Percentiles rank a stretch among this genome's conserved stretches.
Conservation (phyloP, 2,113 vertebrate genomes). For the Colinus virginianus region DNA sequence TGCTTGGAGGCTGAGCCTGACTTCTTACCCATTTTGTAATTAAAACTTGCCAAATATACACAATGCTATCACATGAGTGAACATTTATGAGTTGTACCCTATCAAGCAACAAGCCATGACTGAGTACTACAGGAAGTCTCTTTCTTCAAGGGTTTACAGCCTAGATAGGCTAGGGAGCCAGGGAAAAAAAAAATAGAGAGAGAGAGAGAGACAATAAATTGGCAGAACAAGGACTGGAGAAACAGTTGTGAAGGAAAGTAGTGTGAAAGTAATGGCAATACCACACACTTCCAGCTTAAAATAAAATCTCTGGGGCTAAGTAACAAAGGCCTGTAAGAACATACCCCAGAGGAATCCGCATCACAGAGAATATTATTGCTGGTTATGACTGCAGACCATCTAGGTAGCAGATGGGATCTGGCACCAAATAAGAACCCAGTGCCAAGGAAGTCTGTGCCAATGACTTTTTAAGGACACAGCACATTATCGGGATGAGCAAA, state of each 20-base stretch:
- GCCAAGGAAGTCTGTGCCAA: conserved; percentile 24
- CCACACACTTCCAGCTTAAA: background rate
- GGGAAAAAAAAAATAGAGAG: background rate
- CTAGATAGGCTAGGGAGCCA: background rate
- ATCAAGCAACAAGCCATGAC: background rate
- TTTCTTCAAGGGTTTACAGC: background rate
- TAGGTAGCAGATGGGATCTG: background rate
- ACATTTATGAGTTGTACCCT: background rate
- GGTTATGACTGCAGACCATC: background rate
- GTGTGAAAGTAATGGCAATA: background rate
- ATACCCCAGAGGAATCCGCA: background rate
- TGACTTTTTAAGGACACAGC: conserved; percentile 45
- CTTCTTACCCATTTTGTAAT: background rate
- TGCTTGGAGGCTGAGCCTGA: conserved; percentile 1
- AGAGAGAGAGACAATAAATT: background rate
- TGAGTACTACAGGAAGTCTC: background rate
- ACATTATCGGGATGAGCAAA: conserved; percentile 23
- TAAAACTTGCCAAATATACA: background rate
- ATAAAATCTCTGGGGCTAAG: background rate
- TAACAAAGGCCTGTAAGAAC: background rate
- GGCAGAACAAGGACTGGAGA: background rate
- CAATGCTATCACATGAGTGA: background rate
- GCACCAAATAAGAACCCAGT: background rate
- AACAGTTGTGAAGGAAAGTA: background rate
- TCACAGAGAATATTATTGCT: background rate